These are phyloP conservation scores for Metaphire vulgaris DNA, from an alignment of 1,140 invertebrate genomes.

Conservation along the genomic window DNA sequence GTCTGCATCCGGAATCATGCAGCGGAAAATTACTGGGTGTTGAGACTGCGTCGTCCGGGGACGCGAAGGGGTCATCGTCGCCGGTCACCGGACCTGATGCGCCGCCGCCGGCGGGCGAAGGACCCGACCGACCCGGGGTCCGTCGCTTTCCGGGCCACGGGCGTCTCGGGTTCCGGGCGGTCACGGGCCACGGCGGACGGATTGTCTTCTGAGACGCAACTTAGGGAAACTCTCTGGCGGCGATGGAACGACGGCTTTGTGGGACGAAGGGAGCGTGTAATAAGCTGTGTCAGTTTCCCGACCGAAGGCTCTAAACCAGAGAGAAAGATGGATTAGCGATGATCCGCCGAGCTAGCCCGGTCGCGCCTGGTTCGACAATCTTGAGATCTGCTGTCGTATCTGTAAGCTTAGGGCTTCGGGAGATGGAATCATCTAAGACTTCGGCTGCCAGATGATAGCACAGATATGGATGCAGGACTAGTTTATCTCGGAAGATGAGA, in stretches of 20 bases:
- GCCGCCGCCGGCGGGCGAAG: neutral
- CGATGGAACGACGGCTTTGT: neutral
- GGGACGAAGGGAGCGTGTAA: neutral
- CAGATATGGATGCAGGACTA: too few species aligned
- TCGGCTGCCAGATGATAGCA: too few species aligned
- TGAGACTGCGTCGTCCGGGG: neutral
- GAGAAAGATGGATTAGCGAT: neutral
- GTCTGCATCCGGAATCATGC: neutral
- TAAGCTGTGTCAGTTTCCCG: neutral
- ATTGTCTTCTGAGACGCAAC: slow-evolving; percentile 1
- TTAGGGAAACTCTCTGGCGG: neutral
- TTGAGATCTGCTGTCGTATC: too few species aligned
- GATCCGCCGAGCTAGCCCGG: neutral
- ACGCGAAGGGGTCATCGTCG: neutral
- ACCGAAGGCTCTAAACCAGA: neutral
- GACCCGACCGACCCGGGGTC: neutral
- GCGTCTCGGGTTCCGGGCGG: neutral
- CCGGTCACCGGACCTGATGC: neutral
- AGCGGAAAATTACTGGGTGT: neutral
- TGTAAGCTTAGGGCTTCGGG: too few species aligned
- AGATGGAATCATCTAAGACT: too few species aligned
- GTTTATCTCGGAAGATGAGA: too few species aligned
- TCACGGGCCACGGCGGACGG: neutral
- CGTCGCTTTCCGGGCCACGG: neutral
- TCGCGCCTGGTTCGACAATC: neutral